Evolutionary conservation across 2,797 vertebrate species (phyloP).

Genomic region (Cirrhinus mrigala): DNA sequence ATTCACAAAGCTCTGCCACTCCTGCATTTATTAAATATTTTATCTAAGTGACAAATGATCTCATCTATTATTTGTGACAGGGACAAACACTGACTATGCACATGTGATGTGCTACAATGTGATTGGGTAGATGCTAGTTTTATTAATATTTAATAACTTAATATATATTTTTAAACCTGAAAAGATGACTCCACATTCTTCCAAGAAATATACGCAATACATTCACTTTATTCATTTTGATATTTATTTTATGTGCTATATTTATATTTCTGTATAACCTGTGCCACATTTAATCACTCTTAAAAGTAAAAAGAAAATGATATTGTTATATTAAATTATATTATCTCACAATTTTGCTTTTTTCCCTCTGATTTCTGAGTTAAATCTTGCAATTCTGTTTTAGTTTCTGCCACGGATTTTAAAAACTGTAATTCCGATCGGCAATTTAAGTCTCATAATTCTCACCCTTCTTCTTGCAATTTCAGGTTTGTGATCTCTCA

Average conservation of each 20-base stretch:
- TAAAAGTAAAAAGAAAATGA: neutral
- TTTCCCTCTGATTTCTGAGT: no score
- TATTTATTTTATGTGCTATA: neutral
- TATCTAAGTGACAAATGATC: neutral
- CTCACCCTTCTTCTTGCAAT: neutral
- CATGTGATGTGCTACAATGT: neutral
- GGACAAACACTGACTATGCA: neutral
- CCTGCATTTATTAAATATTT: neutral
- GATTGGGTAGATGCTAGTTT: neutral
- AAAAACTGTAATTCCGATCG: no score
- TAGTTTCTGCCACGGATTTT: no score
- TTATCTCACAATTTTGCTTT: neutral
- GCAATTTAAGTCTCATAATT: neutral
- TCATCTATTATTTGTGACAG: neutral
- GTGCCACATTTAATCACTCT: neutral
- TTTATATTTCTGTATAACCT: neutral
- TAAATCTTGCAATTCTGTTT: neutral
- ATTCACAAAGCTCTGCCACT: conserved; percentile 15
- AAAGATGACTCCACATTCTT: neutral
- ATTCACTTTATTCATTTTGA: neutral
- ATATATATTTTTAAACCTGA: conserved; percentile 13
- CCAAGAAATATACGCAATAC: neutral
- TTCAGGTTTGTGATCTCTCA: neutral
- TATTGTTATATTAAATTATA: neutral
- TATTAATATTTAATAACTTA: neutral